Conservation (phyloP, 2,113 vertebrate species). For the Martes martes region DNA sequence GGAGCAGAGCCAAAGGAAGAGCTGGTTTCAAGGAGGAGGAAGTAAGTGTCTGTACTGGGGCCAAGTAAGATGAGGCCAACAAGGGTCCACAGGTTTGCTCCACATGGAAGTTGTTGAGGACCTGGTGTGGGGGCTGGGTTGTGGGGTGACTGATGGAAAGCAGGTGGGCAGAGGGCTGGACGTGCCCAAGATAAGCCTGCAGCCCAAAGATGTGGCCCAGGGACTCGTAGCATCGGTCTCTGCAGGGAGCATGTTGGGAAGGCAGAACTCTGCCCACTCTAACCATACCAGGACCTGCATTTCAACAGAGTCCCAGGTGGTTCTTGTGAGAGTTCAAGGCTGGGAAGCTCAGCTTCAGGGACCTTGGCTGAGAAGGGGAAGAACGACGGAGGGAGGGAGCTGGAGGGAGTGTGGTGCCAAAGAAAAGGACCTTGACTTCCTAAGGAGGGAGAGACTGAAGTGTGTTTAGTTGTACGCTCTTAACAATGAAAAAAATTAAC, state of each 20-base stretch:
- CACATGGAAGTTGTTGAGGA: not conserved
- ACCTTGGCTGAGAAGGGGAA: fast-evolving
- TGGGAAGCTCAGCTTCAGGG: not conserved
- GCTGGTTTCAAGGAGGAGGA: not conserved
- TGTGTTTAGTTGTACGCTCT: not conserved
- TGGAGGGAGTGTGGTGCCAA: not conserved
- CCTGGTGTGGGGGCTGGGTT: not conserved
- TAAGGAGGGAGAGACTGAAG: not conserved
- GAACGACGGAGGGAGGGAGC: not conserved
- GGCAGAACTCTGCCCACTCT: not conserved
- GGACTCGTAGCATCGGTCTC: not conserved
- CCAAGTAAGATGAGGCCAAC: not conserved
- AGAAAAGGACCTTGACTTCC: not conserved
- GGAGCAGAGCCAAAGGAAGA: not conserved
- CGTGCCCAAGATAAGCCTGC: fast-evolving
- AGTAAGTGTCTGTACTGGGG: not conserved
- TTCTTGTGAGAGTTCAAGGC: not conserved
- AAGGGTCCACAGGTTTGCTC: not conserved
- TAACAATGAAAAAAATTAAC: not conserved
- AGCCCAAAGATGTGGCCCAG: too few relatives aligned
- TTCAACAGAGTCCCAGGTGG: not conserved
- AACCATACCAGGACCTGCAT: not conserved
- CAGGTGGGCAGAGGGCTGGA: not conserved
- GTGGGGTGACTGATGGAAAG: not conserved
- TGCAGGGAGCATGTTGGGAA: not conserved